Conservation (phyloP, 2,888 invertebrate genomes). For the Lasioglossum lativentre region DNA sequence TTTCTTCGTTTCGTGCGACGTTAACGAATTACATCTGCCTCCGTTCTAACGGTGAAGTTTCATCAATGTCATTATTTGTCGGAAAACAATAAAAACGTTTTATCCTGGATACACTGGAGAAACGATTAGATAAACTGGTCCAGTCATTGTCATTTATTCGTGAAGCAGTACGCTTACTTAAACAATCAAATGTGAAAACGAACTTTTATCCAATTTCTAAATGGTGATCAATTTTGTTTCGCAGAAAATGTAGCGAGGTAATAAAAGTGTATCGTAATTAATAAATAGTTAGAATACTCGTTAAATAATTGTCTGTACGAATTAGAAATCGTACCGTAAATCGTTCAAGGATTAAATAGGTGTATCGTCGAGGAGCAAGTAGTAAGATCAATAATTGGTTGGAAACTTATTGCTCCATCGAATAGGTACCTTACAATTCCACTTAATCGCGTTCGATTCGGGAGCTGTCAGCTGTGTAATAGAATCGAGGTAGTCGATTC, state of each 20-base stretch:
- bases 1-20: conserved; percentile 8
- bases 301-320: neutral
- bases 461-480: neutral
- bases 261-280: neutral
- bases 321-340: neutral
- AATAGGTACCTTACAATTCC: neutral
- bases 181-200: neutral
- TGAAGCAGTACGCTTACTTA: neutral
- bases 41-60: neutral
- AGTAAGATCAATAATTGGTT: neutral
- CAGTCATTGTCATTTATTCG: neutral
- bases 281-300: neutral
- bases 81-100: neutral
- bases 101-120: neutral
- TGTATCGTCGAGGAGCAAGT: neutral
- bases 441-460: neutral
- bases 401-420: neutral
- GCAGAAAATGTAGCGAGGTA: no score
- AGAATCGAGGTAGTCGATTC: neutral
- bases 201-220: no score
- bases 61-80: neutral
- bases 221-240: no score
- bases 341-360: neutral
- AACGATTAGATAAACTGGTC: neutral
- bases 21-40: conserved; percentile 32